Conservation (phyloP, 2,797 vertebrate genomes). For the Amblyraja radiata region DNA sequence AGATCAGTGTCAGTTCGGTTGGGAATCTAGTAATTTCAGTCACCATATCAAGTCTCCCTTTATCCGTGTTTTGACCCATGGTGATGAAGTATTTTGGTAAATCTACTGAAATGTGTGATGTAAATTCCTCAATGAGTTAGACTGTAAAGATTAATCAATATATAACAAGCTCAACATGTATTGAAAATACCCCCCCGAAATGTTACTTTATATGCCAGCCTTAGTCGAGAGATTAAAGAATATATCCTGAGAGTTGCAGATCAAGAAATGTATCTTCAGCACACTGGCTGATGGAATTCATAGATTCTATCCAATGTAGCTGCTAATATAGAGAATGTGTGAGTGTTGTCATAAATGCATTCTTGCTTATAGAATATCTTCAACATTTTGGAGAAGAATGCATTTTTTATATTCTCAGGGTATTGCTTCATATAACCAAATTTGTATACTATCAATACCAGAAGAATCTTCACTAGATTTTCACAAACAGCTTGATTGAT, state of each 20-base stretch:
- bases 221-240: background rate
- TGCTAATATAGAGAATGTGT: background rate
- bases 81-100: background rate
- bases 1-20: no score
- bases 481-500: background rate
- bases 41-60: background rate
- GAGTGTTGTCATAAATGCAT: background rate
- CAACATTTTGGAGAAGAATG: background rate
- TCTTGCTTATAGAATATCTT: background rate
- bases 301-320: background rate
- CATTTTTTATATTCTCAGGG: background rate
- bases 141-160: background rate
- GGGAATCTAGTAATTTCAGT: no score
- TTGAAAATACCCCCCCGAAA: background rate
- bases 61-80: background rate
- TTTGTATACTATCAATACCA: background rate
- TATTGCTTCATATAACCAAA: background rate
- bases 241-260: background rate
- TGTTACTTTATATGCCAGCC: background rate
- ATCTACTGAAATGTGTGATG: background rate
- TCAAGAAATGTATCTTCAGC: background rate
- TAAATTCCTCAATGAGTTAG: background rate
- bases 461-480: background rate
- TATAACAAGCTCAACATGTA: background rate
- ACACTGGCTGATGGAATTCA: background rate